Evolutionary conservation across 1,140 invertebrate genomes (phyloP).

Genomic region (Papilio machaon): DNA sequence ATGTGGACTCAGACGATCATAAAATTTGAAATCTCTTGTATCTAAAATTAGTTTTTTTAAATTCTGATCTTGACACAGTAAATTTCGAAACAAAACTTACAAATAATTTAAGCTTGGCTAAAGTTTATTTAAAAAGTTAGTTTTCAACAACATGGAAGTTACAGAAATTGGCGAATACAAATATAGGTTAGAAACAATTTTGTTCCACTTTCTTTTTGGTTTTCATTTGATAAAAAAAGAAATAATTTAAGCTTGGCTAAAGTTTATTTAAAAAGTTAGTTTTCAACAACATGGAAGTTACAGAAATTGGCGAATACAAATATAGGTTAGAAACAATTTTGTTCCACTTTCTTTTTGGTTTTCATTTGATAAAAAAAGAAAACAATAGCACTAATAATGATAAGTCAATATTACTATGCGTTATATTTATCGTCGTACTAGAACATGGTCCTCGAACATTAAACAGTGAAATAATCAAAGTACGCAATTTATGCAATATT

Average conservation of each 20-base stretch:
- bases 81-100: too few species aligned
- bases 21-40: not conserved
- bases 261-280: too few species aligned
- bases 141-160: too few species aligned
- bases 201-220: not conserved
- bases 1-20: not conserved
- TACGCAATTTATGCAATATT: constrained; percentile 37
- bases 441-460: not conserved
- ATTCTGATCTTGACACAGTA: not conserved
- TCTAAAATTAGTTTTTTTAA: not conserved
- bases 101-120: too few species aligned
- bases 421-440: not conserved
- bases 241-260: too few species aligned
- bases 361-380: not conserved
- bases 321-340: not conserved
- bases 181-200: not conserved
- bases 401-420: not conserved
- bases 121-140: too few species aligned
- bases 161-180: too few species aligned
- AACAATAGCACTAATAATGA: not conserved
- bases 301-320: too few species aligned
- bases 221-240: not conserved
- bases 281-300: too few species aligned
- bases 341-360: not conserved
- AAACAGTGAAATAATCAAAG: constrained; percentile 27